Percentiles rank a stretch among this genome's conserved stretches.
Conservation (phyloP, 2,888 invertebrate species). For the Euplexia lucipara region DNA sequence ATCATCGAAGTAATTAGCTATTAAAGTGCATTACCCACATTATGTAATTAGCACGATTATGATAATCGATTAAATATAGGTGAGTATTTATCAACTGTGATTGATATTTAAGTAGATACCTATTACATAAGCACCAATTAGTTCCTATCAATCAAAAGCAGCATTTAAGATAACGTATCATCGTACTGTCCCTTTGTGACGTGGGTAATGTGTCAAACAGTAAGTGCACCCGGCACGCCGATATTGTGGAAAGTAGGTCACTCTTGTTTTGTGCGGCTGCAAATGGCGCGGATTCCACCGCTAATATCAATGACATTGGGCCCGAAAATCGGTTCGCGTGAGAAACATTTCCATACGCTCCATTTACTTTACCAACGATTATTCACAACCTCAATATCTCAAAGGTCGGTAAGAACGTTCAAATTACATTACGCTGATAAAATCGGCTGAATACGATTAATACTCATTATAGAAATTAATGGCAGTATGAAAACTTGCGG, state of each 20-base stretch:
- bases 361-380: slow-evolving; percentile 55
- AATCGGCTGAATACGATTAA: slow-evolving; percentile 37
- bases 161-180: slow-evolving; percentile 33
- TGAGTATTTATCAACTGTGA: slow-evolving; percentile 13
- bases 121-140: slow-evolving; percentile 20
- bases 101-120: slow-evolving; percentile 11
- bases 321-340: slow-evolving; percentile 67
- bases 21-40: neutral
- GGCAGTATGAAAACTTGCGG: slow-evolving; percentile 20
- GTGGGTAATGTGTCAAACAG: slow-evolving; percentile 61
- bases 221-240: slow-evolving; percentile 63
- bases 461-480: slow-evolving; percentile 41
- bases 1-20: neutral
- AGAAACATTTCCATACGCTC: slow-evolving; percentile 61
- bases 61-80: slow-evolving; percentile 8
- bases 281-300: slow-evolving; percentile 77
- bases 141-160: slow-evolving; percentile 32
- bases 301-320: slow-evolving; percentile 74
- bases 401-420: slow-evolving; percentile 22
- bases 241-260: slow-evolving; percentile 84
- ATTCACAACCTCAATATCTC: slow-evolving; percentile 34
- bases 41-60: slow-evolving; percentile 3
- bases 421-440: slow-evolving; percentile 34
- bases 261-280: slow-evolving; percentile 74
- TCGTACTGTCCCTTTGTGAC: slow-evolving; percentile 51